Evolutionary conservation across 2,113 vertebrate genomes (phyloP), one percentile per base, ranked within the genome.

Genomic region (Brachionichthys hirsutus): DNA sequence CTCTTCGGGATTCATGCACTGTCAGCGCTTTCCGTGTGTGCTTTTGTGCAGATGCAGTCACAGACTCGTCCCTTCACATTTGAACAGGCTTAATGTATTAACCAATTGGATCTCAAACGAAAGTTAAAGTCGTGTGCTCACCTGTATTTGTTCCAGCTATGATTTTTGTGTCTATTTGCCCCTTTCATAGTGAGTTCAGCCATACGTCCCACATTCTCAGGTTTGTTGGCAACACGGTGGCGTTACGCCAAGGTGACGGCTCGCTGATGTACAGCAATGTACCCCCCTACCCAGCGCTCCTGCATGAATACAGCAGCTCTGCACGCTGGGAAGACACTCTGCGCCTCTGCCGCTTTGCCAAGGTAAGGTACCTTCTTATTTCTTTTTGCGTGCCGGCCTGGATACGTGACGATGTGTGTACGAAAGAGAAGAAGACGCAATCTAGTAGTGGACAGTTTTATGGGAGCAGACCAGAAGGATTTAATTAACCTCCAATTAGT

Each of bases 271-370:
- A 94, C 76, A 91, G 91, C 62, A 92, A 53, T 24, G 61, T 96
- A 9, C 91, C 94, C 0, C 94, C 94, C 0, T 98, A 95, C 70
- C 91, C 95, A 1, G 87, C 85, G 0, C 90, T 97, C 41, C 94
- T 99, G 16, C 96, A 98, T 2, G 89, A 89, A 12, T 91, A 96
- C 42, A 81, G 89, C 38, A 63, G 84, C 73, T 55, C 89, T 17
- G 86, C 93, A 9, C 87, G 92, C 19, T 99, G 97, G 97, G 94
- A 95, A 44, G 94, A 98, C 10, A 93, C 94, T 0, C 75, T 98
- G 45, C 87, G 94, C 35, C 87, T 99, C 47, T 99, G 97, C 55
- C 93, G 93, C n/a, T 97, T 97, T n/a, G 93, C 96, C 75, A 96
- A 98, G 94, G 97, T 98, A 86, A 71, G 41, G 52, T n/a, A 19